Evolutionary conservation across 2,888 invertebrate genomes (phyloP), one percentile per base, ranked within the genome.

Genomic region (Axea sp.): DNA sequence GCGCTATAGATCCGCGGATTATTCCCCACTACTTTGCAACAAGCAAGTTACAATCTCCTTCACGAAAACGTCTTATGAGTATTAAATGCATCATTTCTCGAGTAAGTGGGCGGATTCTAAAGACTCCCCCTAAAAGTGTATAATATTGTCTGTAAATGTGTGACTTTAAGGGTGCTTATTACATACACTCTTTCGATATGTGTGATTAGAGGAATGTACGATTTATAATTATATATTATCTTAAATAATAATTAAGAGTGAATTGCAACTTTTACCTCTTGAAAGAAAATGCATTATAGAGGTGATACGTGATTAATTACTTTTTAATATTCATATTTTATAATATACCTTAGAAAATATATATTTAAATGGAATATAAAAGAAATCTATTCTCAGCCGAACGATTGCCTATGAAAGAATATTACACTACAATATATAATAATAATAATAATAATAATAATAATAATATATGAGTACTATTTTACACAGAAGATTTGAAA

Each of bases 81-180:
- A 62, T 43, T 39, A 53, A 57, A 64, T 57, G 68, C 64, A 62
- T 45, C 51, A 30, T 62, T 72, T 49, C 45, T 39, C 30, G 17
- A 43, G 12, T n/a, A 51, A 39, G 62, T 57, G 68, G 68, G 51
- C 28, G 68, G 51, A 64, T 53, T 68, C 51, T 47, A 31, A 51
- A 39, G 26, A 39, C 33, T 53, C 47, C n/a, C 43, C 49, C 26
- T 26, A 45, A 68, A n/a, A 28, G 43, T 12, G 28, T 51, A 33
- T 33, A 41, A 51, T 33, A 51, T 59, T 14, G 35, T 43, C 43
- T 43, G 43, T 51, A 22, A 68, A 57, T 57, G 67, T 41, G 31
- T 8, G 8, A 45, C 35, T 65, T 19, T 31, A 11, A 35, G 47
- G 30, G 28, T 41, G 15, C 43, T 53, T 39, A n/a, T n/a, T n/a